Percentiles rank a stretch among this genome's conserved stretches.
Conservation (phyloP, 2,797 vertebrate species). For the Carcharodon carcharias region DNA sequence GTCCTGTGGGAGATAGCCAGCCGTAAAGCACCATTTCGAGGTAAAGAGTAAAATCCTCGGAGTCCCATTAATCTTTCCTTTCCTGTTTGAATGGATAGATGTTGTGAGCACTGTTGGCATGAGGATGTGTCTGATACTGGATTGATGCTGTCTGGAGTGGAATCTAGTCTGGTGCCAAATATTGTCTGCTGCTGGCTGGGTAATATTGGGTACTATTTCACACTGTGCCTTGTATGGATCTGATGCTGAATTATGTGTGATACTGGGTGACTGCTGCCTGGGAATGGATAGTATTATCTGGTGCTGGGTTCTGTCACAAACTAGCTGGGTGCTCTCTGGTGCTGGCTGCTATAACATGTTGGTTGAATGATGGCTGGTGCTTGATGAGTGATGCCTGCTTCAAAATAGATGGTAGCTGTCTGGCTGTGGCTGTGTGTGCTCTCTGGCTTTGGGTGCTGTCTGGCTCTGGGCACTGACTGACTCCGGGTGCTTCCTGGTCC, state of each 20-base stretch:
- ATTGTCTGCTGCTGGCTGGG: background rate
- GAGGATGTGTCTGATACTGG: background rate
- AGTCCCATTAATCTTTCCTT: background rate
- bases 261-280: background rate
- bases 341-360: background rate
- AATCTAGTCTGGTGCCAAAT: background rate
- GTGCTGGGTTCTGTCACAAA: background rate
- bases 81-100: background rate
- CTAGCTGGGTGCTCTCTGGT: background rate
- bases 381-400: background rate
- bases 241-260: background rate
- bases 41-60: conserved; percentile 50
- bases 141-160: background rate
- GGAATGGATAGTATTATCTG: background rate
- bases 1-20: conserved; percentile 79
- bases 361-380: background rate
- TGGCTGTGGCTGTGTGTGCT: background rate
- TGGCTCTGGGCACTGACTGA: background rate
- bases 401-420: background rate
- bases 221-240: background rate
- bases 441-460: background rate
- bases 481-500: background rate
- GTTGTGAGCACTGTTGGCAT: background rate
- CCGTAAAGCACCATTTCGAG: conserved; percentile 65
- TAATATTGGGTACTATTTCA: background rate